Percentiles rank a stretch among this genome's conserved stretches.
phyloP scores from a whole-genome alignment of 2,888 invertebrate species.

The Tuberolachnus salignus region DNA sequence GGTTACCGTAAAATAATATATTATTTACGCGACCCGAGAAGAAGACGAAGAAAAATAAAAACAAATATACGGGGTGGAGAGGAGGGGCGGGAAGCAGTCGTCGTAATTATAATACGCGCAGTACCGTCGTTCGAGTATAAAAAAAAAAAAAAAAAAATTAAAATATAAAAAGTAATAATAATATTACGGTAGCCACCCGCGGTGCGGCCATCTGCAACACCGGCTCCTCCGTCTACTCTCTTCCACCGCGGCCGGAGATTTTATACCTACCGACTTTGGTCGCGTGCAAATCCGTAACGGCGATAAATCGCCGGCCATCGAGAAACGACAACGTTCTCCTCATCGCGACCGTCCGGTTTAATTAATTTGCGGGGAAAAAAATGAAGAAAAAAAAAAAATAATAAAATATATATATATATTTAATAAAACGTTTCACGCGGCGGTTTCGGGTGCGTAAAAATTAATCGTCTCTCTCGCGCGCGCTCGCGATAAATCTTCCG shows the following conservation, averaged over 20 bases:
- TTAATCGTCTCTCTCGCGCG: too few relatives aligned
- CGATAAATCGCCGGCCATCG: background rate
- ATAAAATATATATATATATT: background rate
- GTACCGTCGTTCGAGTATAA: background rate
- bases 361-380: slow-evolving; percentile 14
- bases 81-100: slow-evolving; percentile 9
- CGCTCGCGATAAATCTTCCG: too few relatives aligned
- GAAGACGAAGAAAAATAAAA: background rate
- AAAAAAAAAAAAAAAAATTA: too few relatives aligned
- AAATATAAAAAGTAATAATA: too few relatives aligned
- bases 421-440: too few relatives aligned
- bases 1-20: background rate
- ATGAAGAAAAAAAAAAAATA: background rate
- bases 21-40: background rate
- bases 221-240: too few relatives aligned
- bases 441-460: too few relatives aligned
- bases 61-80: background rate
- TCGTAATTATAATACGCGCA: slow-evolving; percentile 3
- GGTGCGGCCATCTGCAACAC: background rate
- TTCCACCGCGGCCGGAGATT: background rate
- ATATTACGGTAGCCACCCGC: background rate
- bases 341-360: slow-evolving; percentile 18
- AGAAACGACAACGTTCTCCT: background rate
- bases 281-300: too few relatives aligned
- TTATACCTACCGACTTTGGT: too few relatives aligned